Conservation (phyloP, 23 tunicate species). For the Trididemnum nubilum region DNA sequence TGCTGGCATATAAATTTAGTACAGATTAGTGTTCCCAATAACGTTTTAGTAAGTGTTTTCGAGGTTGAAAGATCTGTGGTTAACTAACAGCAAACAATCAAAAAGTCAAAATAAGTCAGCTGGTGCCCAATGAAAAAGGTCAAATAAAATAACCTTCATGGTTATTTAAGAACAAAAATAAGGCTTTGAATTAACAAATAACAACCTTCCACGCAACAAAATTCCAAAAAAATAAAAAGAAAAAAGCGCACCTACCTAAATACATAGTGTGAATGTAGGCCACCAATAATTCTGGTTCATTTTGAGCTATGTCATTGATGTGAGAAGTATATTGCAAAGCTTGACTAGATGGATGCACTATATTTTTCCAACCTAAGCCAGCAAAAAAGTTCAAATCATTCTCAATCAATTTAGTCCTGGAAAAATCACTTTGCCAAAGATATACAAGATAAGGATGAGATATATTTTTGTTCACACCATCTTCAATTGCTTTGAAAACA, state of each 20-base stretch:
- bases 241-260: conserved; percentile 26
- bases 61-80: too few species aligned
- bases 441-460: background rate
- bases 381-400: conserved; percentile 51
- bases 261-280: conserved; percentile 84
- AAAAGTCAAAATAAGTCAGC: too few species aligned
- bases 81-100: too few species aligned
- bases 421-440: conserved; percentile 40
- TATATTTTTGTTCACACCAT: conserved; percentile 33
- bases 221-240: conserved; percentile 64
- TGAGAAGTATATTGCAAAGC: conserved; percentile 57
- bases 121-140: too few species aligned
- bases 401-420: conserved; percentile 45
- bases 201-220: conserved; percentile 34
- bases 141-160: too few species aligned
- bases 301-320: conserved; percentile 24
- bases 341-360: conserved; percentile 39
- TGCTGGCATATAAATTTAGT: too few species aligned
- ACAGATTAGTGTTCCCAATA: too few species aligned
- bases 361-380: conserved; percentile 38
- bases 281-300: conserved; percentile 50
- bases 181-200: too few species aligned
- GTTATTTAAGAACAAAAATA: too few species aligned
- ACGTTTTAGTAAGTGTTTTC: too few species aligned
- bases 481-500: conserved; percentile 65